These are phyloP conservation scores for Physocephala rufipes DNA, from an alignment of 2,888 invertebrate species.

Conservation along the genomic window DNA sequence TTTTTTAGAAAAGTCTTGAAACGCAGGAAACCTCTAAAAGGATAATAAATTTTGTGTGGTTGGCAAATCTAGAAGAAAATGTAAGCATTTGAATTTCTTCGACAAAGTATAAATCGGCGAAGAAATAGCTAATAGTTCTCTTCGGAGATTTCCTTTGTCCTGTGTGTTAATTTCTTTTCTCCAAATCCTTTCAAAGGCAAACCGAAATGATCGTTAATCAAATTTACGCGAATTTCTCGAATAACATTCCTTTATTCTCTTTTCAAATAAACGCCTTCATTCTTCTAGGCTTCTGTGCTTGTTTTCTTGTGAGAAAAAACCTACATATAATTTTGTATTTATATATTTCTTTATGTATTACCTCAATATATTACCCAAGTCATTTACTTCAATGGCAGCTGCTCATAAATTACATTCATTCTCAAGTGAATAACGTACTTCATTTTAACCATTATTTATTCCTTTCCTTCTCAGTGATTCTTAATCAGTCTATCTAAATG, in stretches of 20 bases:
- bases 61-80: neutral
- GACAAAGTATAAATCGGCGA: neutral
- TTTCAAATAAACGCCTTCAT: too few species aligned
- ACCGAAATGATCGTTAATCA: too few species aligned
- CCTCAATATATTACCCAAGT: conserved; percentile 1
- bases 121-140: neutral
- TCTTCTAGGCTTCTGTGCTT: neutral
- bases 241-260: neutral
- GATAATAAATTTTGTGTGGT: neutral
- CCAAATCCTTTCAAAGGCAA: neutral
- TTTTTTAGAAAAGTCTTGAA: neutral
- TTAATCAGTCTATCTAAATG: too few species aligned
- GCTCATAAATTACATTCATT: conserved; percentile 30
- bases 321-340: neutral
- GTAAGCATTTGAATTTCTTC: neutral
- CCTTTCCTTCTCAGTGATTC: neutral
- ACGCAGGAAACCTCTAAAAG: neutral
- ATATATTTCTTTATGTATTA: neutral
- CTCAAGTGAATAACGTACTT: conserved; percentile 32
- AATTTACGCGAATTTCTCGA: neutral
- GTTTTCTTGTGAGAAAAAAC: too few species aligned
- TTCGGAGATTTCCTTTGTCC: neutral
- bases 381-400: conserved; percentile 24
- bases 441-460: conserved; percentile 15
- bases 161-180: neutral